phyloP scores from a whole-genome alignment of 2,113 vertebrate species.

The Haliaeetus leucogaster region DNA sequence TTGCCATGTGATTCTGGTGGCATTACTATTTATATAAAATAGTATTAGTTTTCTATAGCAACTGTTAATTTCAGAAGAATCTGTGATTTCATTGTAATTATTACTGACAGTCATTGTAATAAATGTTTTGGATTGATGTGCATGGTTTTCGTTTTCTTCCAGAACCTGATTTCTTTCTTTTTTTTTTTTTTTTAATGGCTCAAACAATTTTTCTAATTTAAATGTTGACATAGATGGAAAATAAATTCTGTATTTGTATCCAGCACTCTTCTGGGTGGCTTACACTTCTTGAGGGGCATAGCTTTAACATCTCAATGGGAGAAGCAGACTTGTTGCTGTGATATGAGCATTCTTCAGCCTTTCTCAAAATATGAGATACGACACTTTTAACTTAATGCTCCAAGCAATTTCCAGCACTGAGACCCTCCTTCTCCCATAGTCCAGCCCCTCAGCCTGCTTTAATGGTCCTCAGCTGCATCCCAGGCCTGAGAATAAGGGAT shows the following conservation, averaged over 20 bases:
- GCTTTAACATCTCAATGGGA: neutral
- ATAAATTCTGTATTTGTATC: neutral
- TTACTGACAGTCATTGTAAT: neutral
- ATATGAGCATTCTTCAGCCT: neutral
- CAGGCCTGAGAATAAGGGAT: neutral
- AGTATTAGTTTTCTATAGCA: neutral
- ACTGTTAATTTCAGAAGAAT: neutral
- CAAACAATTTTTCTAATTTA: neutral
- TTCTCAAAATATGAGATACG: neutral
- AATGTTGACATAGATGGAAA: neutral
- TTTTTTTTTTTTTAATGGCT: neutral
- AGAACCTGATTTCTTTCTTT: neutral
- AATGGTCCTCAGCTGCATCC: neutral
- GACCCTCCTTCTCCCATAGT: neutral
- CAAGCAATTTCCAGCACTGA: neutral
- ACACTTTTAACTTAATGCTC: neutral
- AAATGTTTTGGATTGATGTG: neutral
- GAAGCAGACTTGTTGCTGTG: neutral
- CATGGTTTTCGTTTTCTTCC: neutral
- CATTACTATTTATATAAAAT: neutral
- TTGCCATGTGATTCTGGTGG: constrained; percentile 15
- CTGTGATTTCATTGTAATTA: neutral
- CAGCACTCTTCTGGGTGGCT: neutral
- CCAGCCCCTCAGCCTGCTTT: neutral
- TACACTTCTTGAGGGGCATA: neutral